Base-by-base conservation (phyloP, 2,888 invertebrate genomes). In the Eremobia ochroleuca region DNA sequence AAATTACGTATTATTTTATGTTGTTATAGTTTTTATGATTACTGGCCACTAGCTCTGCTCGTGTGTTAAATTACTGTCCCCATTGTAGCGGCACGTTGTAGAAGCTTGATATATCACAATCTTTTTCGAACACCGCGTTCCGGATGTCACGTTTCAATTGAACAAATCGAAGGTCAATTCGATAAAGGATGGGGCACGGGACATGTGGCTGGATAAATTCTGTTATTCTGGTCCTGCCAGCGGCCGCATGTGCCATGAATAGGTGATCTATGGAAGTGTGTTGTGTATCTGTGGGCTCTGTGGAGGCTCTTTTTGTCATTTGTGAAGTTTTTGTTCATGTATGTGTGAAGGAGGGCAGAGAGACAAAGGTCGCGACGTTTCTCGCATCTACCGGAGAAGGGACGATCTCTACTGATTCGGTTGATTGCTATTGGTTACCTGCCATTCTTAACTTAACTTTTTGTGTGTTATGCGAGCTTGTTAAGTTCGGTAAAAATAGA, bases 111-210 rank as follows among this genome's bases (percentile, higher is more conserved):
- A 28, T 34, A 59, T 59, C 34, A 67, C 66, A 67, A 71, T 49
- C 70, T 25, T 81, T 82, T 80, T 49, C 31, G 64, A 65, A 72
- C 46, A 55, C 37, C n/a, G 52, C 49, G 43, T 58, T 72, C 64
- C 64, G 61, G 74, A 72, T 66, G 69, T 68, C 43, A 84, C 55
- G 71, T 65, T 76, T 58, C 65, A 81, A 85, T 74, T 82, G 77
- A 62, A 82, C 77, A 82, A 82, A 82, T 73, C 82, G 82, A 82
- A 82, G 85, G 85, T 85, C 77, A 62, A 72, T 76, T 72, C 71
- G 49, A 79, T 85, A 77, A 74, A 71, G 61, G 15, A 69, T 52
- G 52, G 40, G 62, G 43, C 71, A 77, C 43, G 71, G 74, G 28
- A 65, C 73, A 28, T 77, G 86, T 67, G 64, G 64, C 71, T 61